Conservation (phyloP, 2,888 invertebrate species). For the Atethmia centrago region DNA sequence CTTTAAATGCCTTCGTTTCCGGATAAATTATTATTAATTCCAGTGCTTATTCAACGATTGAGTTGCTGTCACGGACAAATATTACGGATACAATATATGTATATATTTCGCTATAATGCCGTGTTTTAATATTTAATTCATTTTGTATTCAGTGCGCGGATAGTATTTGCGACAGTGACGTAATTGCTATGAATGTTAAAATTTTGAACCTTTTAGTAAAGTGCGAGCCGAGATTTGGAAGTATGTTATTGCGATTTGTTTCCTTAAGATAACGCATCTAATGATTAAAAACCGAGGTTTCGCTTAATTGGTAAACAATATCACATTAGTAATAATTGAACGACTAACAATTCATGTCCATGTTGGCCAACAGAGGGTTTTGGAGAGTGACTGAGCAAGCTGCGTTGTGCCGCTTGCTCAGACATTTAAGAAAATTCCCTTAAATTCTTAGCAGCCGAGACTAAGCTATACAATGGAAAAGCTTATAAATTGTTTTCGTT, state of each 20-base stretch:
- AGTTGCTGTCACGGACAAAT: conserved; percentile 49
- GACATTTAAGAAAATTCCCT: conserved; percentile 14
- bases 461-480: conserved; percentile 21
- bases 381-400: too few relatives aligned
- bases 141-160: conserved; percentile 44
- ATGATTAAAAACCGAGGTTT: background rate
- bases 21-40: conserved; percentile 65
- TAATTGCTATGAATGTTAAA: conserved; percentile 36
- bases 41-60: conserved; percentile 58
- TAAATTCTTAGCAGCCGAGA: conserved; percentile 14
- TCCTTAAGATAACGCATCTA: background rate
- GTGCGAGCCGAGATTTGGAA: background rate
- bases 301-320: background rate
- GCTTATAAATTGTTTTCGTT: conserved; percentile 48
- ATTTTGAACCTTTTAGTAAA: background rate
- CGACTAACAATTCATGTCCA: background rate
- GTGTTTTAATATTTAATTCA: conserved; percentile 48
- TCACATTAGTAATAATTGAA: background rate
- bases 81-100: conserved; percentile 42
- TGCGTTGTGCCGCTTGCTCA: background rate
- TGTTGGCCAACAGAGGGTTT: background rate
- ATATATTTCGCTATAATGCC: conserved; percentile 36
- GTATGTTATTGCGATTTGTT: background rate
- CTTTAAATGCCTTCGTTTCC: conserved; percentile 63
- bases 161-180: conserved; percentile 36